Percentiles rank a stretch among this genome's conserved stretches.
Conservation (phyloP, 2,888 invertebrate genomes). For the Meteorus cinctellus region DNA sequence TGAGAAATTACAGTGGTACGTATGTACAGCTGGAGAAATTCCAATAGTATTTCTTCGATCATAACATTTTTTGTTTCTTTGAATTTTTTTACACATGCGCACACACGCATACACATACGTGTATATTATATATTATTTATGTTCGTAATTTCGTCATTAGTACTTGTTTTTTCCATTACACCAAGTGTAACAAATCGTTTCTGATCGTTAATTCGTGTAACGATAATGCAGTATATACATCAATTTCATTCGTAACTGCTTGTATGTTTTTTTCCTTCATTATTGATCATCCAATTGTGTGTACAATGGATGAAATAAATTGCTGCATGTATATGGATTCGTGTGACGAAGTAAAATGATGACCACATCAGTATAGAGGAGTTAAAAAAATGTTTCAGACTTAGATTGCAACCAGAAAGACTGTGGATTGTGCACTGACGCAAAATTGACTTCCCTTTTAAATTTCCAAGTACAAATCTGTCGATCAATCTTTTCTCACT, state of each 20-base stretch:
- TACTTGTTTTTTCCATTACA: neutral
- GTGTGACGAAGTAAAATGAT: neutral
- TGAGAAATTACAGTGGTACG: slow-evolving; percentile 67
- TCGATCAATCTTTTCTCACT: neutral
- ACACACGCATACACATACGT: neutral
- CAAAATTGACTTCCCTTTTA: neutral
- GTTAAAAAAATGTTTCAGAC: slow-evolving; percentile 25
- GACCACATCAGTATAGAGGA: slow-evolving; percentile 1
- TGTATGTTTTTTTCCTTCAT: neutral
- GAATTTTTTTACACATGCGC: neutral
- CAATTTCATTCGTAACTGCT: neutral
- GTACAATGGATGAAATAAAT: neutral
- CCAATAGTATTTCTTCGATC: slow-evolving; percentile 39
- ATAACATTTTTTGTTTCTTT: slow-evolving; percentile 32
- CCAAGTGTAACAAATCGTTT: neutral
- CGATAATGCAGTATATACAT: neutral
- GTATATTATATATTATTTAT: neutral
- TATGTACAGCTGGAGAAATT: slow-evolving; percentile 30
- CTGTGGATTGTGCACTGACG: slow-evolving; percentile 6
- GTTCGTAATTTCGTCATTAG: neutral
- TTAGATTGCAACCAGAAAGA: slow-evolving; percentile 35
- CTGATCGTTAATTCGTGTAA: neutral
- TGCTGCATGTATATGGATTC: neutral
- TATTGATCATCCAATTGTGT: neutral
- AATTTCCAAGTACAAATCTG: neutral